A percentile compares a stretch with the other conserved stretches of the same genome.
Conservation (phyloP, 2,888 invertebrate species). For the Apodemia hepburni region DNA sequence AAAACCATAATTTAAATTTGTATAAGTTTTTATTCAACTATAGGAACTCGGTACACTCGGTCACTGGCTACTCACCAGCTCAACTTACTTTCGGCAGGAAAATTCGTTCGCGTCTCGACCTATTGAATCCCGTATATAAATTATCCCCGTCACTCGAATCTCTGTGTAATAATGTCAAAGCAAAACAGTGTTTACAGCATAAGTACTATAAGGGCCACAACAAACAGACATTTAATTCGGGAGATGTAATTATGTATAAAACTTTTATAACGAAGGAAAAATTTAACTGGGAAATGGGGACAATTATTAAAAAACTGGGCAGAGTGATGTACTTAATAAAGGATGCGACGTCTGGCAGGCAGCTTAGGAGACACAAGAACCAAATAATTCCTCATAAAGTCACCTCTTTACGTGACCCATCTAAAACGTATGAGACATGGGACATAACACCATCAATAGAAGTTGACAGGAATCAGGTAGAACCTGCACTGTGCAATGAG, state of each 20-base stretch:
- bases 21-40: conserved; percentile 28
- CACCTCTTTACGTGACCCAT: not conserved
- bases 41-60: conserved; percentile 25
- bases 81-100: conserved; percentile 9
- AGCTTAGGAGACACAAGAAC: not conserved
- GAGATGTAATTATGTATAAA: not conserved
- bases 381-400: not conserved
- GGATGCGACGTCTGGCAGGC: too few species aligned
- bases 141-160: not conserved
- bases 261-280: not conserved
- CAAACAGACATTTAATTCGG: too few species aligned
- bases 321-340: conserved; percentile 1
- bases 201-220: not conserved
- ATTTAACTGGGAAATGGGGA: not conserved
- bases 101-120: not conserved
- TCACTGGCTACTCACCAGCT: conserved; percentile 4
- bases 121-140: not conserved
- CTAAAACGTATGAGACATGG: not conserved
- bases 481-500: too few species aligned
- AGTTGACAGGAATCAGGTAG: not conserved
- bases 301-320: not conserved
- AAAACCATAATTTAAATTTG: conserved; percentile 23
- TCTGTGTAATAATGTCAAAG: not conserved
- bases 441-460: not conserved
- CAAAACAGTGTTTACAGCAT: not conserved